Base-by-base conservation (phyloP, 1,140 invertebrate genomes). In the Dreissena polymorpha region DNA sequence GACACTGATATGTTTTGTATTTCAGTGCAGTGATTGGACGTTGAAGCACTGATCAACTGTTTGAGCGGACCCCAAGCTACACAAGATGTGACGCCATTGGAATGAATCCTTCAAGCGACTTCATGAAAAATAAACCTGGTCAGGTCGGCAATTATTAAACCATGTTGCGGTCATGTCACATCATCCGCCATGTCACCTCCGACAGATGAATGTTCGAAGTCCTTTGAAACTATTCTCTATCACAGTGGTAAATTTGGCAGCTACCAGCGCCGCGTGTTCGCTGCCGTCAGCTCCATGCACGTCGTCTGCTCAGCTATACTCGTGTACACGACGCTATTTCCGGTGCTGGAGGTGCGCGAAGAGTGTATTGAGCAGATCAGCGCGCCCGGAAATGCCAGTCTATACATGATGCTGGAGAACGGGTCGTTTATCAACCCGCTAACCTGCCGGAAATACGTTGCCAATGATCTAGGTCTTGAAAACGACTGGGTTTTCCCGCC, bases 221-320 rank as follows among this genome's bases (percentile, higher is more conserved):
- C 79, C 6, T 82, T 82, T 82, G 79, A 82, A 39, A 64, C 70
- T 13, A 70, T 82, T 18, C 71, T 82, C 12, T 72, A 70, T n/a
- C 70, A 74, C 57, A 82, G 79, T 57, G 79, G 79, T 21, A 82
- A 82, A 49, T 82, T 82, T 72, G 79, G 79, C 27, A 39, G 27
- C 27, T 82, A 82, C 51, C 79, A 82, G 51, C 57, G 71, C 18
- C 79, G 79, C 55, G 39, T 82, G 23, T 82, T 63, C 21, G 79
- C 60, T 13, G 29, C 74, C 16, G 49, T 72, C 10, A 53, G 70
- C 53, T 29, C 60, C 27, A 82, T 82, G 79, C 79, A 82, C 21
- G 51, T 82, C 39, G 71, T 82, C 25, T 73, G 70, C 21, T 71
- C 64, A 0, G 71, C 79, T 21, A 74, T 82, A 10, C 25, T 82